Conservation (phyloP, 2,797 vertebrate species). For the Hirundo rustica region DNA sequence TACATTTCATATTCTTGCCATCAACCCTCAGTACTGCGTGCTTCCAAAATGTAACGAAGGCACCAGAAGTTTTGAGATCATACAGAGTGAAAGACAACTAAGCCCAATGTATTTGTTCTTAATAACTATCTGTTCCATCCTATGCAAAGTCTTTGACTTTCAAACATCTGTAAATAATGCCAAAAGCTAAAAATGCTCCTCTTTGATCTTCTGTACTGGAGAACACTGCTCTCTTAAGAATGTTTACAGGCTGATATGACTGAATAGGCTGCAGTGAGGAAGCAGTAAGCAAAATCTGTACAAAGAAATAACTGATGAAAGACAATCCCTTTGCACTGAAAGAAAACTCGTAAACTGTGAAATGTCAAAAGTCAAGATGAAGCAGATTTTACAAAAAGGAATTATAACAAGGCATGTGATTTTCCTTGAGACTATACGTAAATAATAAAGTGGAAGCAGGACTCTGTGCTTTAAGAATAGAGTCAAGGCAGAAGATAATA, state of each 20-base stretch:
- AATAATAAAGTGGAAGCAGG: background rate
- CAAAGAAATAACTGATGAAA: background rate
- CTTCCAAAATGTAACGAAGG: background rate
- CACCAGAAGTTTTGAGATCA: background rate
- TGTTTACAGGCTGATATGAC: background rate
- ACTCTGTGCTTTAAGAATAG: background rate
- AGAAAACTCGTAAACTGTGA: background rate
- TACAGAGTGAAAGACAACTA: background rate
- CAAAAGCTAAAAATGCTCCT: background rate
- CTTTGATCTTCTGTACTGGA: background rate
- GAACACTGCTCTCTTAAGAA: background rate
- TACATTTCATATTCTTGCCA: background rate
- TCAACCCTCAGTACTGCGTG: background rate
- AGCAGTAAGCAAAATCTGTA: background rate
- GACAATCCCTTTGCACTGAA: background rate
- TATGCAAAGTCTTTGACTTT: background rate
- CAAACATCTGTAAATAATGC: background rate
- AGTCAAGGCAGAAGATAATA: background rate
- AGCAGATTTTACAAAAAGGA: background rate
- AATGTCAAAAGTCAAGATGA: background rate
- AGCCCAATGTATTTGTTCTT: background rate
- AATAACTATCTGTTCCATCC: background rate
- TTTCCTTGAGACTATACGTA: background rate
- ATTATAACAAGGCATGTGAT: background rate
- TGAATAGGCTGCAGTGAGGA: background rate